Percentiles rank a stretch among this genome's conserved stretches.
These are phyloP conservation scores for Volucella inanis DNA, from an alignment of 2,888 invertebrate genomes.

Conservation along the genomic window DNA sequence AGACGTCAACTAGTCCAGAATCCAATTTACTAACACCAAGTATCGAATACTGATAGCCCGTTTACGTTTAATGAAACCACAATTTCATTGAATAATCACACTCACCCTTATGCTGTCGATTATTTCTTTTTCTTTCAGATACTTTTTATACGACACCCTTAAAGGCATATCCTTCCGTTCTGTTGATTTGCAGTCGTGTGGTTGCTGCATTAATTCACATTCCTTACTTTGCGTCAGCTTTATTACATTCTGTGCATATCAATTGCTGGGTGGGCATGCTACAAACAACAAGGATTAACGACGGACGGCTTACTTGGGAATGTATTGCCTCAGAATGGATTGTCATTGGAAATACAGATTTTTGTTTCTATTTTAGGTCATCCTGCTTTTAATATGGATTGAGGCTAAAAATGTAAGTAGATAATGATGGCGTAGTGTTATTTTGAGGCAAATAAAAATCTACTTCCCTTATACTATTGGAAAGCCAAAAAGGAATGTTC, in stretches of 20 bases:
- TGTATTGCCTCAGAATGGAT: neutral
- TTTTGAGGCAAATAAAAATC: slow-evolving; percentile 9
- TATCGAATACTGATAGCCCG: slow-evolving; percentile 23
- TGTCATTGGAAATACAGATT: neutral
- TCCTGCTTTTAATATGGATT: neutral
- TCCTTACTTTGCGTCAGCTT: slow-evolving; percentile 19
- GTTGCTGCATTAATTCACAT: slow-evolving; percentile 29
- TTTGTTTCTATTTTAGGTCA: neutral
- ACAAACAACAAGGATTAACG: neutral
- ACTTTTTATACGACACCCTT: neutral
- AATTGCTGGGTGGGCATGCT: neutral
- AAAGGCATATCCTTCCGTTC: slow-evolving; percentile 24
- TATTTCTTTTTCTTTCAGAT: neutral
- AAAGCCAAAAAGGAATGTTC: no score
- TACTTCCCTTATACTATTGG: neutral
- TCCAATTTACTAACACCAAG: slow-evolving; percentile 32
- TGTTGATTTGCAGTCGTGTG: slow-evolving; percentile 29
- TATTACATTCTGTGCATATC: slow-evolving; percentile 44
- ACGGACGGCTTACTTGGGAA: slow-evolving; percentile 4
- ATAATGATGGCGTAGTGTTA: neutral
- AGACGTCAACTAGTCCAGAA: slow-evolving; percentile 6
- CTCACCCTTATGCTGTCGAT: neutral
- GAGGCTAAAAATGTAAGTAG: neutral
- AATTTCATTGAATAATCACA: slow-evolving; percentile 13
- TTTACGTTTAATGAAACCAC: neutral